A percentile compares a stretch with the other conserved stretches of the same genome.
phyloP scores from a whole-genome alignment of 2,113 vertebrate genomes.

The Phalacrocorax carbo region DNA sequence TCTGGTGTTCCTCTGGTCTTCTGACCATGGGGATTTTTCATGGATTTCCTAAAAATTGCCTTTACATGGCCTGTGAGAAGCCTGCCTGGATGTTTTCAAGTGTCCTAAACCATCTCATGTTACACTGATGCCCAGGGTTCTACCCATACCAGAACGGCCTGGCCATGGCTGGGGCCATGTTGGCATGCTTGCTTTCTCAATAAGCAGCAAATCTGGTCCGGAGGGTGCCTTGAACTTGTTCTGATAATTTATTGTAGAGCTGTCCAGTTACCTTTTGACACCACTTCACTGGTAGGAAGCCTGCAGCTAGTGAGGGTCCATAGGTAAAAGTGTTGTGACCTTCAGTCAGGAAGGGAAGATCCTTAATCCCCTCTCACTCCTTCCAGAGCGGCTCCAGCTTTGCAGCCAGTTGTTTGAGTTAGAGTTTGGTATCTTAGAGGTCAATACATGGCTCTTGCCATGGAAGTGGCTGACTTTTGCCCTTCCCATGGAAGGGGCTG shows the following conservation, averaged over 20 bases:
- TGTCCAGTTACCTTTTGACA: background rate
- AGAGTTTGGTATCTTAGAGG: background rate
- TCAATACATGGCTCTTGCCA: background rate
- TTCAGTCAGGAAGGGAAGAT: background rate
- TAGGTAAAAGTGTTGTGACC: background rate
- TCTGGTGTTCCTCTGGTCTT: background rate
- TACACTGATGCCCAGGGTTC: background rate
- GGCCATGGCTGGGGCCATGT: accelerated
- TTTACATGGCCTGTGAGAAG: background rate
- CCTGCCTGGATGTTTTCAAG: background rate
- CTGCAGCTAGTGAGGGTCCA: accelerated
- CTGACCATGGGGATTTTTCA: background rate
- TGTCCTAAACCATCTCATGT: background rate
- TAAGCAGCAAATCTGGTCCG: background rate
- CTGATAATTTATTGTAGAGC: background rate
- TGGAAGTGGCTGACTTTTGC: background rate
- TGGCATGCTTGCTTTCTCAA: background rate
- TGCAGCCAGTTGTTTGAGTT: background rate
- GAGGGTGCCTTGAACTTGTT: background rate
- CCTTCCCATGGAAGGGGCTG: background rate
- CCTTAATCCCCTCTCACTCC: background rate
- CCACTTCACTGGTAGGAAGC: background rate
- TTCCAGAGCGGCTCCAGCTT: background rate
- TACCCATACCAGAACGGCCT: background rate
- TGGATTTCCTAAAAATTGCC: background rate